Evolutionary conservation across 1,140 invertebrate species (phyloP).

Genomic region (Drosophila lacteicornis): DNA sequence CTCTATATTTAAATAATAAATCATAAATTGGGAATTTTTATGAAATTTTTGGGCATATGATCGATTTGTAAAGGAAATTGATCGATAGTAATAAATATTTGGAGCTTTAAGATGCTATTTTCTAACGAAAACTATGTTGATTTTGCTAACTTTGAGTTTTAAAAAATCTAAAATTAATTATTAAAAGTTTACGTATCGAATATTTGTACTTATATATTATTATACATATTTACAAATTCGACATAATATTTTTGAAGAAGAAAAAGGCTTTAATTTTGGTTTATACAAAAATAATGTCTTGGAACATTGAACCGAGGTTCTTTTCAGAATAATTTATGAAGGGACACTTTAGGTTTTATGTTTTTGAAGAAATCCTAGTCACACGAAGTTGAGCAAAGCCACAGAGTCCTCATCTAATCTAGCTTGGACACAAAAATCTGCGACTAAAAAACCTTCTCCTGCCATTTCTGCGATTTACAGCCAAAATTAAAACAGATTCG

Average conservation of each 20-base stretch:
- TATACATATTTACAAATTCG: background rate
- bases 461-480: too few relatives aligned
- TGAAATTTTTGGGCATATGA: too few relatives aligned
- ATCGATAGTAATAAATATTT: background rate
- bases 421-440: background rate
- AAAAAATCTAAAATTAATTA: background rate
- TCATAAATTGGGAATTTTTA: too few relatives aligned
- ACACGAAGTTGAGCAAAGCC: background rate
- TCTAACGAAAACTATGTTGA: background rate
- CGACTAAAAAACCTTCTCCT: background rate
- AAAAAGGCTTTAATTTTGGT: too few relatives aligned
- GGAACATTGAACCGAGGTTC: background rate
- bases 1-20: background rate
- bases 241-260: background rate
- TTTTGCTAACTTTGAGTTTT: background rate
- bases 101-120: background rate
- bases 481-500: slow-evolving; percentile 40
- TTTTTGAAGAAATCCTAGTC: background rate
- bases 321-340: background rate
- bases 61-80: background rate
- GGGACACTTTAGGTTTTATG: background rate
- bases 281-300: too few relatives aligned
- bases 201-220: too few relatives aligned
- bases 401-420: background rate
- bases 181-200: too few relatives aligned